A percentile compares a stretch with the other conserved stretches of the same genome.
Evolutionary conservation across 1,140 invertebrate species (phyloP).

Genomic region (Aphaenogaster ashmeadi): DNA sequence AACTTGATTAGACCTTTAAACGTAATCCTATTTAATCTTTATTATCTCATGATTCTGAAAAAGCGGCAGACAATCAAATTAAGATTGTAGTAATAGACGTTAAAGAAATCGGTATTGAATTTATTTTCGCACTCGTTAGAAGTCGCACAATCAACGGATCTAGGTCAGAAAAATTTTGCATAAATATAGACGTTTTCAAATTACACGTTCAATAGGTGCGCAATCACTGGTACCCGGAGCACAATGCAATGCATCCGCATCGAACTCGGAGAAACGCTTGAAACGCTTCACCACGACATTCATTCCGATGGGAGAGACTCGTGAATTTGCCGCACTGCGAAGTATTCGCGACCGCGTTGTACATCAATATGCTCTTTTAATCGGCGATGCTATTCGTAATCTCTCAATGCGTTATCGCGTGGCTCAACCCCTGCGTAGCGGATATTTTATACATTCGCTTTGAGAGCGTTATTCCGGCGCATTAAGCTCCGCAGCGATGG

Average conservation of each 20-base stretch:
- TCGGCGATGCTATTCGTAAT: background rate
- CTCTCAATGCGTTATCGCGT: background rate
- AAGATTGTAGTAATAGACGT: background rate
- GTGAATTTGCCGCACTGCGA: background rate
- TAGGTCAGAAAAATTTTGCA: background rate
- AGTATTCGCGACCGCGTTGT: background rate
- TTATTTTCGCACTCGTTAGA: background rate
- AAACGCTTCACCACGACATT: background rate
- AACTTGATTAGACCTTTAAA: background rate
- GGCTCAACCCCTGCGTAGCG: background rate
- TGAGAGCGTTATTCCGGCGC: slow-evolving; percentile 28
- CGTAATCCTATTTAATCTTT: slow-evolving; percentile 1
- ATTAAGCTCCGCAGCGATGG: background rate
- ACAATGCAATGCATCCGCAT: background rate
- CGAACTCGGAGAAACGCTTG: background rate
- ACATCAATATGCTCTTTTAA: slow-evolving; percentile 32
- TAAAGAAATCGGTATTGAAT: background rate
- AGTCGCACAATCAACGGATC: background rate
- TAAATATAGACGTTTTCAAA: background rate
- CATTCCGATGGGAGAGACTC: background rate
- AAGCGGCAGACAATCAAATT: background rate
- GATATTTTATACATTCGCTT: slow-evolving; percentile 19
- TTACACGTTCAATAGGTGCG: background rate
- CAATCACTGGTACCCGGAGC: background rate
- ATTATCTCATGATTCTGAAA: no score